A percentile compares a stretch with the other conserved stretches of the same genome.
phyloP scores from a whole-genome alignment of 2,888 invertebrate species.

The Aleiodes testaceus region DNA sequence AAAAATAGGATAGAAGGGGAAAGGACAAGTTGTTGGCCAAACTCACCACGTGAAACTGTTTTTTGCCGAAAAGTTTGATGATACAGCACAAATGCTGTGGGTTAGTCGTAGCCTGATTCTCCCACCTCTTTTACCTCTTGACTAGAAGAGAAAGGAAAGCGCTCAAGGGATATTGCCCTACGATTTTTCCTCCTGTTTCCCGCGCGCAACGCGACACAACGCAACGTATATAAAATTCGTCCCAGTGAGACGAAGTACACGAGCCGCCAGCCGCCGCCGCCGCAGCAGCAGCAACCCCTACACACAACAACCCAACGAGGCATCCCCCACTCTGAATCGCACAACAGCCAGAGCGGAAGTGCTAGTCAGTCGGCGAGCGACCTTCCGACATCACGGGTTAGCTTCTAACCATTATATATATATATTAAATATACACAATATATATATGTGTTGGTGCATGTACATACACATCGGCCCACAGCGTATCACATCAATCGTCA shows the following conservation, averaged over 20 bases:
- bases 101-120: background rate
- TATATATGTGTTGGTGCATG: slow-evolving; percentile 24
- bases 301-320: slow-evolving; percentile 73
- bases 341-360: slow-evolving; percentile 73
- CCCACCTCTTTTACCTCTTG: background rate
- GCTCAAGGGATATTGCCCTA: background rate
- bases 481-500: slow-evolving; percentile 55
- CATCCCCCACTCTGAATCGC: slow-evolving; percentile 72
- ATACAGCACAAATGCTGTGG: background rate
- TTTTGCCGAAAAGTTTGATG: background rate
- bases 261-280: slow-evolving; percentile 50
- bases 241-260: slow-evolving; percentile 30
- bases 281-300: slow-evolving; percentile 67
- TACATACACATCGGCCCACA: slow-evolving; percentile 56
- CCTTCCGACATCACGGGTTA: slow-evolving; percentile 73
- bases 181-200: slow-evolving; percentile 45
- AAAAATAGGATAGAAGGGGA: too few species aligned
- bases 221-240: slow-evolving; percentile 19
- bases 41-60: slow-evolving; percentile 19
- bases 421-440: background rate
- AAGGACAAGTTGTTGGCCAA: background rate
- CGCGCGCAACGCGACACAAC: slow-evolving; percentile 50
- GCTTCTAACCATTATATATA: slow-evolving; percentile 62
- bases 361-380: slow-evolving; percentile 73
- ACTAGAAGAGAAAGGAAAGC: too few species aligned